Conservation (phyloP, 2,888 invertebrate species). For the Eupelmus urozonus region DNA sequence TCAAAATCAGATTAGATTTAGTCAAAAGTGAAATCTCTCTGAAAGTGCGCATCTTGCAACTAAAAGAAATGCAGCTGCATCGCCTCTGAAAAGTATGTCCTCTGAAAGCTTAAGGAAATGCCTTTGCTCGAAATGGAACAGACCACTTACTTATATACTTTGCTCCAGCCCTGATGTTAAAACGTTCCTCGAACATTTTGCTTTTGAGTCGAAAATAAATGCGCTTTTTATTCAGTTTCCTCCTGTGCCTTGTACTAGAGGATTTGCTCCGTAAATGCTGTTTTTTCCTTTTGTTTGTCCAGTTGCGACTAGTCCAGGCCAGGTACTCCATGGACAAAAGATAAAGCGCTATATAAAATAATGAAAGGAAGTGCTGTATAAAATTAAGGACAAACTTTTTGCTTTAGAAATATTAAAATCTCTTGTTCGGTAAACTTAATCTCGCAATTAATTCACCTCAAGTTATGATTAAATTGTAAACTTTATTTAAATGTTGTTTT, state of each 20-base stretch:
- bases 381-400: too few relatives aligned
- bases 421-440: too few relatives aligned
- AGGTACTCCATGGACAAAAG: too few relatives aligned
- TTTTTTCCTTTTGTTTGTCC: too few relatives aligned
- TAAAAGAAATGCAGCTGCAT: background rate
- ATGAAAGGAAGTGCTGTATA: too few relatives aligned
- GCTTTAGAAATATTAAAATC: too few relatives aligned
- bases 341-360: too few relatives aligned
- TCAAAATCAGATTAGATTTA: background rate
- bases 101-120: slow-evolving; percentile 33
- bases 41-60: background rate
- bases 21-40: slow-evolving; percentile 5
- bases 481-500: too few relatives aligned
- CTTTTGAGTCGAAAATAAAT: slow-evolving; percentile 31
- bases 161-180: slow-evolving; percentile 4
- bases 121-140: slow-evolving; percentile 31
- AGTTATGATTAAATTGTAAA: too few relatives aligned
- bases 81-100: background rate
- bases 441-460: too few relatives aligned
- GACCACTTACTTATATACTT: slow-evolving; percentile 15
- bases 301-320: too few relatives aligned
- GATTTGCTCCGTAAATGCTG: too few relatives aligned
- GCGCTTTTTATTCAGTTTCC: slow-evolving; percentile 2
- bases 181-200: slow-evolving; percentile 29
- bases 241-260: background rate